These are phyloP conservation scores for Heliangelus exortis DNA, from an alignment of 2,797 vertebrate species.

Conservation along the genomic window DNA sequence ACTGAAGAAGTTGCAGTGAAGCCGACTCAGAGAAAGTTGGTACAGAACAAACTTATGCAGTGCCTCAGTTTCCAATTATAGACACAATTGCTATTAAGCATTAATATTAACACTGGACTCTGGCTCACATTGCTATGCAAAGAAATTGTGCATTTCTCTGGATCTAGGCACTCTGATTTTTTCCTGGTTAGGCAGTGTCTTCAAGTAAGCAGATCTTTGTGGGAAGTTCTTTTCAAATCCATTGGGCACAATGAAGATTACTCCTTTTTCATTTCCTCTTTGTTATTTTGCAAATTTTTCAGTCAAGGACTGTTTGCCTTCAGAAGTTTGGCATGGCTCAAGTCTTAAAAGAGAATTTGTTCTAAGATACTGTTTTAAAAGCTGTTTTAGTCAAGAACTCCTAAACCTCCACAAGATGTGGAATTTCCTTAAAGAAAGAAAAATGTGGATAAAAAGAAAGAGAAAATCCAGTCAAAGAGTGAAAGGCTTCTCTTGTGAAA, in stretches of 20 bases:
- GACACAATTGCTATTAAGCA: neutral
- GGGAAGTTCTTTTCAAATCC: neutral
- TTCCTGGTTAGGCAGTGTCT: neutral
- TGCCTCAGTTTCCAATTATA: neutral
- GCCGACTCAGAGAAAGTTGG: neutral
- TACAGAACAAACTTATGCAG: neutral
- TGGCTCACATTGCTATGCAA: neutral
- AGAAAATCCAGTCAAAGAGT: neutral
- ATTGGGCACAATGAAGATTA: neutral
- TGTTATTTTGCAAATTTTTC: neutral
- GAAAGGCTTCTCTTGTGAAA: slow-evolving; percentile 1
- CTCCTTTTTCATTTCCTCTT: neutral
- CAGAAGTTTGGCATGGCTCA: neutral
- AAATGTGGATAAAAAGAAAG: neutral
- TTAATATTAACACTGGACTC: neutral
- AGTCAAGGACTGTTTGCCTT: neutral
- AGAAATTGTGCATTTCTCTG: neutral
- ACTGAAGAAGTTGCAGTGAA: neutral
- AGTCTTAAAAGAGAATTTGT: neutral
- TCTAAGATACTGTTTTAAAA: neutral
- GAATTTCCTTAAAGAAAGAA: neutral
- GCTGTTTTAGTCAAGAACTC: neutral
- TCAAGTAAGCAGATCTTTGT: neutral
- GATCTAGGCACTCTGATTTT: neutral
- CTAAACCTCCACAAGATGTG: neutral